Evolutionary conservation across 2,888 invertebrate genomes (phyloP), one percentile per base, ranked within the genome.

Genomic region (Amblyjoppa fuscipennis): DNA sequence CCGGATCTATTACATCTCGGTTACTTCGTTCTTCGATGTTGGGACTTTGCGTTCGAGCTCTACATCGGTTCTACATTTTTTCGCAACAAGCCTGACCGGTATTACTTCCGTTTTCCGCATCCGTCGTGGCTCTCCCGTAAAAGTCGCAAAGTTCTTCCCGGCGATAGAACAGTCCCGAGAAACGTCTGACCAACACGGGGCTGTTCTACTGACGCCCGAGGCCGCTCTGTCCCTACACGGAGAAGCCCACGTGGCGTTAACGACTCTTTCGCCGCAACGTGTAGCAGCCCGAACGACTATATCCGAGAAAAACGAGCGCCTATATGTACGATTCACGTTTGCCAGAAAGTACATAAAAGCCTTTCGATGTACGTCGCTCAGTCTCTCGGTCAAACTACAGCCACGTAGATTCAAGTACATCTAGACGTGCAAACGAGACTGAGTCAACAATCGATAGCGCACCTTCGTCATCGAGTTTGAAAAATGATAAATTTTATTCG

Each of bases 171-270:
- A 61, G 64, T 16, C 4, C 31, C 34, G 31, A 64, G 31, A 34
- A 64, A 34, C n/a, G 64, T 64, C 34, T 64, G 64, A 64, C 64
- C 64, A 34, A 31, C 28, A 31, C 25, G 25, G 61, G 61, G 61
- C 16, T 31, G 28, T 61, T 61, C 61, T 31, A 61, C 61, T 31
- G 61, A 13, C 16, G 31, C 31, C 28, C 61, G 61, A 61, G 61
- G 31, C 61, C 31, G 6, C 3, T 25, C 31, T 31, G 61, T 11
- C 11, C 61, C 16, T 59, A 49, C 51, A 61, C 38, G 45, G 64
- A 34, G 13, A n/a, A 13, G 34, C 64, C 11, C 75, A 75, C 64
- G 75, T 64, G 75, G 49, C 34, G 49, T 66, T 66, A 64, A 76
- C 51, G 76, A 66, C 38, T 34, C 34, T 34, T 2, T 25, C 13